A percentile compares a stretch with the other conserved stretches of the same genome.
Evolutionary conservation across 2,797 vertebrate species (phyloP).

Genomic region (Crocodylus rhombifer): DNA sequence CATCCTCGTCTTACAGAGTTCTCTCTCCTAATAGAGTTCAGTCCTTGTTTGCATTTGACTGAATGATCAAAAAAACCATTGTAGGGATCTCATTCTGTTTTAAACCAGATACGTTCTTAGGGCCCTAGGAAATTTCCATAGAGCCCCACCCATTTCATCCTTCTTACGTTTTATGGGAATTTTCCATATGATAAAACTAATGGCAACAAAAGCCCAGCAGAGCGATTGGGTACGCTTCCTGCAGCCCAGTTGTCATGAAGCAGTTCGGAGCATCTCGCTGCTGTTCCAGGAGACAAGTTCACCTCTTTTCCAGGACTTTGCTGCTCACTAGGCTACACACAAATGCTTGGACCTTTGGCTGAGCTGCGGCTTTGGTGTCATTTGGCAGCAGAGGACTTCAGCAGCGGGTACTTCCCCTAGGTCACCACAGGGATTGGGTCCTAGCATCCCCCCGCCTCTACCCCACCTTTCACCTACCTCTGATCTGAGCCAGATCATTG

Average conservation of each 20-base stretch:
- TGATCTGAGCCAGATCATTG: neutral
- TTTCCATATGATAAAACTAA: neutral
- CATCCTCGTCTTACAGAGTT: neutral
- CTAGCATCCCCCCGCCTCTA: too few relatives aligned
- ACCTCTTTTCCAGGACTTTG: neutral
- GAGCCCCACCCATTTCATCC: neutral
- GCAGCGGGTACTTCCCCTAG: too few relatives aligned
- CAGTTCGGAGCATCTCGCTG: neutral
- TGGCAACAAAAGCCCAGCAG: neutral
- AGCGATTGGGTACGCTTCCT: neutral
- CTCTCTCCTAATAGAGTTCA: neutral
- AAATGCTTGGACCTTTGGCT: neutral
- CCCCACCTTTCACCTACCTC: too few relatives aligned
- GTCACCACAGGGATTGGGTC: too few relatives aligned
- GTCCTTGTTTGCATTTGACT: neutral
- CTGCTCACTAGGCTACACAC: neutral
- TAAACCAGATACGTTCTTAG: neutral
- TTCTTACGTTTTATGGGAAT: conserved; percentile 6
- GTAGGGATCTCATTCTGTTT: neutral
- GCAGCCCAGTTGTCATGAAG: neutral
- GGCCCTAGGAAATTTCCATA: neutral
- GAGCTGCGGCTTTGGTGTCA: too few relatives aligned
- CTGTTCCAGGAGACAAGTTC: neutral
- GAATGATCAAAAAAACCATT: neutral
- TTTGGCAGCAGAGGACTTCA: too few relatives aligned